phyloP scores from a whole-genome alignment of 2,113 vertebrate species.

The Gobiocypris rarus region DNA sequence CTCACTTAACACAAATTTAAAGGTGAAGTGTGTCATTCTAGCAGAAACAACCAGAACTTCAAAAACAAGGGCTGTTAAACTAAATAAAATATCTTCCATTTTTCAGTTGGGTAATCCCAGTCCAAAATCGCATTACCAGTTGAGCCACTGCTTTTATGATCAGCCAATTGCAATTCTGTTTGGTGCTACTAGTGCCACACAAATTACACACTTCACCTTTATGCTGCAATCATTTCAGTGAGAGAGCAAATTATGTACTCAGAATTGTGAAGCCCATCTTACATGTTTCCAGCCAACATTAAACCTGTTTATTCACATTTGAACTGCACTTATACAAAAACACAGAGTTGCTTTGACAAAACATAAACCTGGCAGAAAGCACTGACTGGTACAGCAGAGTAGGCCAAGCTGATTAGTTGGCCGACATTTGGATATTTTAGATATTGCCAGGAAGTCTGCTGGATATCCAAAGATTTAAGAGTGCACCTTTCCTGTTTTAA shows the following conservation, averaged over 20 bases:
- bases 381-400: background rate
- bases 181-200: background rate
- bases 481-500: background rate
- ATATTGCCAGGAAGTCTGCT: background rate
- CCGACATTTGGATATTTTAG: background rate
- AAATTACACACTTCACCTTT: slow-evolving; percentile 7
- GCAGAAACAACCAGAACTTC: background rate
- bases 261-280: slow-evolving; percentile 29
- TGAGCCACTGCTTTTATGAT: background rate
- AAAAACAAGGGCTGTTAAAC: background rate
- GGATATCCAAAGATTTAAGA: background rate
- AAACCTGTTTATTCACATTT: slow-evolving; percentile 11
- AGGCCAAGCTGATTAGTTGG: slow-evolving; percentile 7
- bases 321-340: slow-evolving; percentile 3
- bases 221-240: slow-evolving; percentile 45
- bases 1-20: slow-evolving; percentile 41
- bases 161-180: slow-evolving; percentile 11
- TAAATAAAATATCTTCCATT: background rate
- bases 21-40: background rate
- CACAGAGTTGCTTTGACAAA: background rate
- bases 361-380: slow-evolving; percentile 1
- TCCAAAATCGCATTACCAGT: background rate
- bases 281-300: slow-evolving; percentile 32
- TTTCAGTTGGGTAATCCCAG: background rate
- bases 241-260: slow-evolving; percentile 31